Conservation (phyloP, 2,888 invertebrate genomes). For the Drosophila quasianomalipes region DNA sequence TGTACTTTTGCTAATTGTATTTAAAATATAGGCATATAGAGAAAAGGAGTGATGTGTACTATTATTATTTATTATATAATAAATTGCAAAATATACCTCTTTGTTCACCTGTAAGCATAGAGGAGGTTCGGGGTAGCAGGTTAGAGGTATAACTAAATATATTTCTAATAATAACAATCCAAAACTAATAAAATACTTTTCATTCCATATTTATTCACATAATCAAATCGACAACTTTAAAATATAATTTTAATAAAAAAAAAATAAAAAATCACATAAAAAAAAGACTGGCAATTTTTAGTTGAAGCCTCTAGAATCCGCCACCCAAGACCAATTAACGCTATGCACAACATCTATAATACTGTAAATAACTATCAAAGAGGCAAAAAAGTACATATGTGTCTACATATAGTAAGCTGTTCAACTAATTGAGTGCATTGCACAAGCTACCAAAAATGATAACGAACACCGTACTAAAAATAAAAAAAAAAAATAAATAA, state of each 20-base stretch:
- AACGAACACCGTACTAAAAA: constrained; percentile 6
- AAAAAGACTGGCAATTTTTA: neutral
- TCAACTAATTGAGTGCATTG: constrained; percentile 56
- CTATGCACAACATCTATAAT: constrained; percentile 3
- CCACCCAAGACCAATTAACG: constrained; percentile 5
- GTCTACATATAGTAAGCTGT: neutral
- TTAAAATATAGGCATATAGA: neutral
- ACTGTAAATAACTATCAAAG: neutral
- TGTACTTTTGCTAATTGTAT: neutral
- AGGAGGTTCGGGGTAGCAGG: neutral
- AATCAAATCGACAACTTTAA: neutral
- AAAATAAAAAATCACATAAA: neutral
- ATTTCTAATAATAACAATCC: neutral
- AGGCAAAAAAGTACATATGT: neutral
- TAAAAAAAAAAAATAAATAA: constrained; percentile 8
- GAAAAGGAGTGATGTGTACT: neutral
- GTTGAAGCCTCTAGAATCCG: neutral
- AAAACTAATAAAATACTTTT: neutral
- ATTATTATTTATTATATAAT: too few relatives aligned
- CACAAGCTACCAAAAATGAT: constrained; percentile 38
- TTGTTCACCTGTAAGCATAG: neutral
- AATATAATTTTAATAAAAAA: neutral
- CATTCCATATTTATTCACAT: neutral
- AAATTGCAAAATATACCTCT: too few relatives aligned
- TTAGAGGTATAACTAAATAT: neutral